Evolutionary conservation across 2,888 invertebrate genomes (phyloP), one percentile per base, ranked within the genome.

Genomic region (Temnothorax rugatulus): DNA sequence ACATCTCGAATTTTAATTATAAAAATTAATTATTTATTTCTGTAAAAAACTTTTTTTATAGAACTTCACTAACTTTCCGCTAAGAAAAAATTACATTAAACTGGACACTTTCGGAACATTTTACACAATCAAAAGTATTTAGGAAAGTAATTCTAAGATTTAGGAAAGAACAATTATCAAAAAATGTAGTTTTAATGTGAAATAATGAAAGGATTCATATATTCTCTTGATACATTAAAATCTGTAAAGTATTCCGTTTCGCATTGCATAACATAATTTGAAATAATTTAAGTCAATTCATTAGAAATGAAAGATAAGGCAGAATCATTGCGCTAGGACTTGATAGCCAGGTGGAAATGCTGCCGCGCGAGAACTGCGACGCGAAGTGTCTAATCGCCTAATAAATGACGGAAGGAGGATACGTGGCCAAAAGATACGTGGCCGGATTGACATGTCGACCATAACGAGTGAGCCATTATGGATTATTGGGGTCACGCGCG

Each of bases 371-470:
- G 41, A 57, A 69, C 38, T 50, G 41, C 61, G n/a, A 59, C 18
- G 47, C 38, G 38, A 82, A 63, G 41, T 74, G 61, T 61, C 63
- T 73, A 73, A 76, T 66, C 15, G 82, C 18, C 44, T 79, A 71
- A 79, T 59, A 79, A 85, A 81, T 71, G 88, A 82, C 84, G 84
- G 88, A 84, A 86, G 52, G 47, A 74, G 82, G 64, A 79, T 86
- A 84, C 74, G 86, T 82, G 85, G 83, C 68, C 79, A 77, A 66
- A 66, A 84, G 88, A 83, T 82, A 84, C 83, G 83, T 81, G 81
- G 73, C 84, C 71, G 74, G 84, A 89, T 89, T 87, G 88, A 89
- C 86, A 83, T 85, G 87, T 85, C 82, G 84, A 76, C 29, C 74
- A 57, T 87, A 86, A 85, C 83, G 83, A 87, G 71, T 84, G 74